Base-by-base conservation (phyloP, 2,113 vertebrate species). In the Lota lota region DNA sequence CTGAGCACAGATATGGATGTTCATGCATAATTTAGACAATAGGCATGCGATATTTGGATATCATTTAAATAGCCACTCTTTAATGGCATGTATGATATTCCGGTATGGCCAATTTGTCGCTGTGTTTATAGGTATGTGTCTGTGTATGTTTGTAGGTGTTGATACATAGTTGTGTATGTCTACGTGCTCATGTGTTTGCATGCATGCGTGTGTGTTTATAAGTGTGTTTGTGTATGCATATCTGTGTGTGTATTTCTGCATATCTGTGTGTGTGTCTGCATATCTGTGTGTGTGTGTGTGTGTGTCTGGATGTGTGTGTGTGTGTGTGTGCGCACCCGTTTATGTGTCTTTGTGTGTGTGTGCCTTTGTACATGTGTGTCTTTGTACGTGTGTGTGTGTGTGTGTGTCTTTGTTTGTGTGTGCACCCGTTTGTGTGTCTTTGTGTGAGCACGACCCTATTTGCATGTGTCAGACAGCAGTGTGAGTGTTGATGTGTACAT, bases 11-110 rank as follows among this genome's bases (percentile, higher is more conserved):
- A 70, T 79, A 76, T 72, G 63, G 63, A 65, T 33, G n/a, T 75
- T 36, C 66, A 79, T 80, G 64, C 66, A 88, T 83, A 69, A 88
- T 88, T 88, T 69, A 85, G 63, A 73, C 63, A 69, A 70, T 72
- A 40, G 36, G 68, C 57, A 54, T 19, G 33, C 15, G 40, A 33
- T 64, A 63, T 65, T 75, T 77, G 69, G 5, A 2, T 20, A 18
- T 18, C 24, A 59, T 68, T 33, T 75, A 76, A 69, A 57, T 54
- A 60, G 12, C 14, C 20, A 22, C 22, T 15, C 40, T 21, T 22
- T 22, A 1, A 61, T 47, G 40, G 40, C 40, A 47, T 47, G 5
- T 47, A 47, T 47, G 40, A 47, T 47, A 14, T 47, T 47, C 40
- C 12, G 6, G 40, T 6, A 12, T 47, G 40, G 40, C 40, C 40